Percentiles rank a stretch among this genome's conserved stretches.
Conservation (phyloP, 2,797 vertebrate genomes). For the Meriones psammophilus region DNA sequence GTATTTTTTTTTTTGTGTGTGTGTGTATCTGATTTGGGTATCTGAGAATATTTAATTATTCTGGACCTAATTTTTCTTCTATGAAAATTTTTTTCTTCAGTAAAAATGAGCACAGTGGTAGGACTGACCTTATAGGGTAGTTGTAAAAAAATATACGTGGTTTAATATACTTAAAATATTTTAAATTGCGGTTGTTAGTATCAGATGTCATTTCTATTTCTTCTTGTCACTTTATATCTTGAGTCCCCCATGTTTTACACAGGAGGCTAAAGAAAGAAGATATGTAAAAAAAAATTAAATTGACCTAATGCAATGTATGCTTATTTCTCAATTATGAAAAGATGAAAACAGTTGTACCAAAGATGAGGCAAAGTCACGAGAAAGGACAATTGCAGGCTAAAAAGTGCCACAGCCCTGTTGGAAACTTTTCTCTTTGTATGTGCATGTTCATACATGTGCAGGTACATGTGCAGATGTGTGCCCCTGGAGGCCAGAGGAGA, state of each 20-base stretch:
- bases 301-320: not conserved
- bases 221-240: not conserved
- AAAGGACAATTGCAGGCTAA: not conserved
- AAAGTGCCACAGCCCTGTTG: not conserved
- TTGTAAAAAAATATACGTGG: constrained; percentile 49
- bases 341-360: not conserved
- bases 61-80: constrained; percentile 50
- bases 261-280: not conserved
- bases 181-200: constrained; percentile 41
- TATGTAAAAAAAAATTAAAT: not conserved
- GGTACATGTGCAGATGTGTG: not conserved
- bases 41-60: not conserved
- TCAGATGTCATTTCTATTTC: constrained; percentile 19
- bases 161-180: not conserved
- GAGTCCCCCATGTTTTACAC: not conserved
- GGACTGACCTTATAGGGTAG: not conserved
- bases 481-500: not conserved
- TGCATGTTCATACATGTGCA: no score
- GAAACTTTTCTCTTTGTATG: not conserved
- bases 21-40: not conserved
- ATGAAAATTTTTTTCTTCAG: constrained; percentile 5
- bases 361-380: not conserved
- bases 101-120: constrained; percentile 25
- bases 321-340: constrained; percentile 26
- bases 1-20: not conserved